These are phyloP conservation scores for Sorex fumeus DNA, from an alignment of 2,113 vertebrate genomes.

Conservation along the genomic window DNA sequence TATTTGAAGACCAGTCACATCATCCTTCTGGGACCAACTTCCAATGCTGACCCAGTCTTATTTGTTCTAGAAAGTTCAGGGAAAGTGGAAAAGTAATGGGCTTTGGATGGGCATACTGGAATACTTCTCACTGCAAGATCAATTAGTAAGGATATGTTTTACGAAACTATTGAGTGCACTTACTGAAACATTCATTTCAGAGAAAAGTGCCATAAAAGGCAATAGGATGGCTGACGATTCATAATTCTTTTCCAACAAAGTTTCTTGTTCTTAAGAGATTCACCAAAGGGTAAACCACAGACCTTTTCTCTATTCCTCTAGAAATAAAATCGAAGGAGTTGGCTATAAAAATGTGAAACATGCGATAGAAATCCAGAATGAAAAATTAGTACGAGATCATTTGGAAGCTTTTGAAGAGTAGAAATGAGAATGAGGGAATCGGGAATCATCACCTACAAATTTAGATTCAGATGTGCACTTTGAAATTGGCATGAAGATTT, in stretches of 20 bases:
- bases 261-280: conserved; percentile 17
- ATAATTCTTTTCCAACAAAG: conserved; percentile 19
- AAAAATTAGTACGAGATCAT: background rate
- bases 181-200: conserved; percentile 58
- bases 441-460: background rate
- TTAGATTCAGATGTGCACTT: background rate
- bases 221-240: conserved; percentile 1
- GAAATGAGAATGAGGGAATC: background rate
- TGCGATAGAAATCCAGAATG: background rate
- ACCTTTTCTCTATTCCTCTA: background rate
- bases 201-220: conserved; percentile 24
- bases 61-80: conserved; percentile 54
- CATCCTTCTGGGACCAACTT: background rate
- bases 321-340: conserved; percentile 50
- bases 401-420: background rate
- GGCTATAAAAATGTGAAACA: background rate
- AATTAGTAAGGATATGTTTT: conserved; percentile 65
- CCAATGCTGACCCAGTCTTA: background rate
- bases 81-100: conserved; percentile 59
- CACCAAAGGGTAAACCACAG: background rate
- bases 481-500: background rate
- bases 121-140: conserved; percentile 45
- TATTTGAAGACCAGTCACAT: background rate
- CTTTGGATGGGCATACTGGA: background rate
- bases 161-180: conserved; percentile 54